Conservation (phyloP, 2,888 invertebrate species). For the Steinernema carpocapsae region DNA sequence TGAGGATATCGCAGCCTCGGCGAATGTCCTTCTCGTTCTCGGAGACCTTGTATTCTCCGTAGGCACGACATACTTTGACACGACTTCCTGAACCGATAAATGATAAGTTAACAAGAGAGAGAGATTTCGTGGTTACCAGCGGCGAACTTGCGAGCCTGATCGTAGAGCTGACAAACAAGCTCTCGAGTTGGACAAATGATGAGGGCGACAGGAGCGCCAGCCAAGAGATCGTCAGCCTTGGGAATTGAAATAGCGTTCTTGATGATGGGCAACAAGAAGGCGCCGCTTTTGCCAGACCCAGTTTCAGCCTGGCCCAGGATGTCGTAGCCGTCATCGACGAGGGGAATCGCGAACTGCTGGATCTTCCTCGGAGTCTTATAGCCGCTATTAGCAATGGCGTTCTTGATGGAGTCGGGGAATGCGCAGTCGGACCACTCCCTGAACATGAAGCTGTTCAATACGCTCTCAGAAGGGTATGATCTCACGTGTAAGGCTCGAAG, state of each 20-base stretch:
- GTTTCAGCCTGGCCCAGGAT: constrained; percentile 21
- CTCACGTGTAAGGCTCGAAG: neutral
- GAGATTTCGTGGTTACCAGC: neutral
- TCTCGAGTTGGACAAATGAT: constrained; percentile 90
- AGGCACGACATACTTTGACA: constrained; percentile 25
- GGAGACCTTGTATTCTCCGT: constrained; percentile 35
- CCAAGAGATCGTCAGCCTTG: neutral
- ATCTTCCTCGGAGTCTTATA: neutral
- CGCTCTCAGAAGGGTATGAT: neutral
- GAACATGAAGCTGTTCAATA: neutral
- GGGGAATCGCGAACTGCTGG: constrained; percentile 18
- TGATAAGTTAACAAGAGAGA: neutral
- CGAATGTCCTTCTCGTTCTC: constrained; percentile 31
- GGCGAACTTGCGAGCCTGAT: constrained; percentile 37
- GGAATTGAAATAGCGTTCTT: neutral
- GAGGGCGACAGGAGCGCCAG: constrained; percentile 77
- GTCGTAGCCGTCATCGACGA: constrained; percentile 8
- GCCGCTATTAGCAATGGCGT: constrained; percentile 38
- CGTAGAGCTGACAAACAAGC: constrained; percentile 83
- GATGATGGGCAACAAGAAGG: constrained; percentile 31
- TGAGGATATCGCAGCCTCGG: constrained; percentile 76
- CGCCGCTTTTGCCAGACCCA: constrained; percentile 17
- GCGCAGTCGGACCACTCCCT: constrained; percentile 42
- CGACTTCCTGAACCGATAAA: neutral
- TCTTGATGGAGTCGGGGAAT: constrained; percentile 37